Percentiles rank a stretch among this genome's conserved stretches.
Evolutionary conservation across 2,113 vertebrate genomes (phyloP).

Genomic region (Zosterops borbonicus): DNA sequence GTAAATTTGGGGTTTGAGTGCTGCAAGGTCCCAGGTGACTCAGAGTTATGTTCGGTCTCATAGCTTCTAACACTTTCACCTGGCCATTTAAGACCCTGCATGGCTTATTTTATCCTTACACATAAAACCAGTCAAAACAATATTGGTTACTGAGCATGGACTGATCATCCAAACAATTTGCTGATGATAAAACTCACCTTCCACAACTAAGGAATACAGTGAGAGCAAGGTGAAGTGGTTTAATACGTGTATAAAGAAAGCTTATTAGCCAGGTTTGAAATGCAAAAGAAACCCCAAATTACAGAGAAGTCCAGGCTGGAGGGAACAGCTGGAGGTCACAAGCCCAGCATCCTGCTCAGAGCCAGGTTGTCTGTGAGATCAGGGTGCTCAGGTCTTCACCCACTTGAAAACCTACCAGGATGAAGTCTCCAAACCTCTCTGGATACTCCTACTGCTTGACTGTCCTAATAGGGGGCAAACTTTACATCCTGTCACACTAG

Average conservation of each 20-base stretch:
- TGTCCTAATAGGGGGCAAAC: neutral
- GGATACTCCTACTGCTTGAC: neutral
- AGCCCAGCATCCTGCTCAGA: neutral
- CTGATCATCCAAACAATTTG: neutral
- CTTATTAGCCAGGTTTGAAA: neutral
- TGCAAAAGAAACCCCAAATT: neutral
- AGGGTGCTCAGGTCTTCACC: neutral
- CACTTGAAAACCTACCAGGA: neutral
- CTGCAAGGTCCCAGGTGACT: neutral
- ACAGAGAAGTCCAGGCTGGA: neutral
- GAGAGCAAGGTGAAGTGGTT: neutral
- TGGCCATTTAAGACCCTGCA: neutral
- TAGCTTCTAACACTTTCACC: neutral
- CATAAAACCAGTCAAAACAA: neutral
- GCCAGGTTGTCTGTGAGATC: neutral
- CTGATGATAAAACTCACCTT: neutral
- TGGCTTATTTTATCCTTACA: neutral
- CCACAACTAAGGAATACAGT: neutral
- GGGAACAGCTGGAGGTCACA: fast-evolving
- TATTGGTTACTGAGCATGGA: neutral
- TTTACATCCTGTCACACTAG: neutral
- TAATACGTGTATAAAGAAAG: neutral
- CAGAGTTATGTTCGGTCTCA: neutral
- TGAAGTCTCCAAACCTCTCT: neutral
- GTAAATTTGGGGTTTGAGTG: neutral